Evolutionary conservation across 2,888 invertebrate genomes (phyloP), one percentile per base, ranked within the genome.

Genomic region (Cephus nigrinus): DNA sequence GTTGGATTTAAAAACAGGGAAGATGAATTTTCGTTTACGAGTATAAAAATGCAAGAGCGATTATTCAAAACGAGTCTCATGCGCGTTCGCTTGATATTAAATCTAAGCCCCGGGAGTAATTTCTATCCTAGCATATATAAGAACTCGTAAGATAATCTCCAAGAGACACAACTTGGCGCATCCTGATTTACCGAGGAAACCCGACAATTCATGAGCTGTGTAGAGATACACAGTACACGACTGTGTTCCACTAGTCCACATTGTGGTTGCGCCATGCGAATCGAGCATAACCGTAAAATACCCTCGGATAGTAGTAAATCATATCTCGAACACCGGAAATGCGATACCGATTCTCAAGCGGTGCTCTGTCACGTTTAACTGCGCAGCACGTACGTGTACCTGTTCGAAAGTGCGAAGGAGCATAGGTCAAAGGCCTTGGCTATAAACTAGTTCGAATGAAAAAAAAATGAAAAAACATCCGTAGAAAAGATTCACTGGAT

Each of bases 211-310:
- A 55, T 55, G 55, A 55, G 15, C 55, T 55, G 55, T 55, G 55
- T 23, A 55, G 23, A 55, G 55, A 55, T 55, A 55, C 55, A 55
- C 55, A 23, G 55, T 55, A 55, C 55, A 55, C 55, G 55, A 23
- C 55, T 55, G 55, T 9, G 55, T 71, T 31, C 71, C 71, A 71
- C 71, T 71, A 32, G 31, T 71, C 71, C 71, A 71, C 71, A 71
- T 71, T 32, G 31, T 32, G 71, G 31, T 31, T 71, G 32, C 71
- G 71, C 71, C 71, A 32, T 32, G 71, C 31, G 71, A 11, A 71
- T 71, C 71, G 31, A 31, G 31, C 71, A 32, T 32, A 32, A 15
- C 71, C 71, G 71, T 71, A 71, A 71, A 71, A 31, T 31, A 71
- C 0, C 71, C 31, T 31, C 12, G 71, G 71, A 32, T 32, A 71